Evolutionary conservation across 2,113 vertebrate genomes (phyloP).

Genomic region (Gobius niger): DNA sequence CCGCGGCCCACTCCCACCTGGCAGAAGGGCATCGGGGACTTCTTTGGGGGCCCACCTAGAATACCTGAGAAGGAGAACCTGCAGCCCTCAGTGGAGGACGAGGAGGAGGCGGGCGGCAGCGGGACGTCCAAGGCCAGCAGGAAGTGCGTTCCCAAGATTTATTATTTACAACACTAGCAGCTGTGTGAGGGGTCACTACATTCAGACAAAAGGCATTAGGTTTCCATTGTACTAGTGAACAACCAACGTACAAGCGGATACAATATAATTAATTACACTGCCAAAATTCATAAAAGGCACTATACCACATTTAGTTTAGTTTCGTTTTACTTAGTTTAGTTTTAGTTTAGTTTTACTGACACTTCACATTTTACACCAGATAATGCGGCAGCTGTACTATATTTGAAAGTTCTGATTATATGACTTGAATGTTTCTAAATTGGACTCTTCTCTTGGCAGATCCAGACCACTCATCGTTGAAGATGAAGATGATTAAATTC

Average conservation of each 20-base stretch:
- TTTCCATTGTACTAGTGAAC: background rate
- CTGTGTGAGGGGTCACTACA: background rate
- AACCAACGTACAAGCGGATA: too few species aligned
- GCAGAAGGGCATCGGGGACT: slow-evolving; percentile 90
- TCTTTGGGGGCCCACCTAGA: slow-evolving; percentile 80
- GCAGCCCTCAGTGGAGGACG: slow-evolving; percentile 60
- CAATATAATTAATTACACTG: too few species aligned
- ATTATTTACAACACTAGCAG: background rate
- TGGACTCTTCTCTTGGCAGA: slow-evolving; percentile 38
- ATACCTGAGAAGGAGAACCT: slow-evolving; percentile 82
- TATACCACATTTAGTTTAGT: too few species aligned
- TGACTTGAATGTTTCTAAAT: background rate
- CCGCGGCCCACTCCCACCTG: slow-evolving; percentile 84
- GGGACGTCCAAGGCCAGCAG: slow-evolving; percentile 74
- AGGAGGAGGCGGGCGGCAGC: slow-evolving; percentile 80
- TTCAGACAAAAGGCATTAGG: background rate
- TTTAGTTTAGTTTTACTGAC: too few species aligned
- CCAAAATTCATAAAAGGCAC: too few species aligned
- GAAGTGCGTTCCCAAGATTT: slow-evolving; percentile 68
- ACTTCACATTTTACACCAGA: too few species aligned
- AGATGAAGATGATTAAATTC: slow-evolving; percentile 66
- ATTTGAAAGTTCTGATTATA: too few species aligned
- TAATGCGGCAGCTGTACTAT: too few species aligned
- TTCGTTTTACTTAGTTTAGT: too few species aligned
- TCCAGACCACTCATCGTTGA: slow-evolving; percentile 69